A percentile compares a stretch with the other conserved stretches of the same genome.
phyloP scores from a whole-genome alignment of 2,888 invertebrate species.

The Rhogogaster chlorosoma region DNA sequence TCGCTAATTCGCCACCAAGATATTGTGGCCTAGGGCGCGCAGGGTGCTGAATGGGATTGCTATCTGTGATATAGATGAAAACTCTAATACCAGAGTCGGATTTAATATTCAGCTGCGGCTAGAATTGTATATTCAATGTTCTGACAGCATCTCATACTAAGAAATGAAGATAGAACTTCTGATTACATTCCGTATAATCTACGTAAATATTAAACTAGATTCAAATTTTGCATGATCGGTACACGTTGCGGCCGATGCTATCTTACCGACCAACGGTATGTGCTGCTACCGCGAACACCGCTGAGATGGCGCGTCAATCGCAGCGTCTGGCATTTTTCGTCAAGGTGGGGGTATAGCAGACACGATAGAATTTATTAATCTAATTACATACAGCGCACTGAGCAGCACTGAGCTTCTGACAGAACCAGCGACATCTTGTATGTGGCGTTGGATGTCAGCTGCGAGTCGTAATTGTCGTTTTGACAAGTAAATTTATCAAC shows the following conservation, averaged over 20 bases:
- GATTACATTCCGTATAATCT: neutral
- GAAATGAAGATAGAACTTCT: neutral
- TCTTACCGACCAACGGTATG: neutral
- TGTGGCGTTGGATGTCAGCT: slow-evolving; percentile 33
- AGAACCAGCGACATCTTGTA: slow-evolving; percentile 42
- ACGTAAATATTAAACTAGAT: neutral
- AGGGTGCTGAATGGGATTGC: neutral
- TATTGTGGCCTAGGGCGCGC: no score
- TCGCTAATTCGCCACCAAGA: neutral
- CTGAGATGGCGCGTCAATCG: neutral
- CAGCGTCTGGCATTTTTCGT: neutral
- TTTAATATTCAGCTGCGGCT: no score
- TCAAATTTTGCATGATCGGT: neutral
- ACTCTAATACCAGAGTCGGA: no score
- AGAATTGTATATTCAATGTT: neutral
- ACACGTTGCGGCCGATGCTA: neutral
- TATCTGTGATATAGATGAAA: no score
- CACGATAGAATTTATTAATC: neutral
- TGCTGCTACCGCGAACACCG: neutral
- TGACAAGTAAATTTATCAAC: neutral
- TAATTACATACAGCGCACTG: no score
- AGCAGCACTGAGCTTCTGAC: neutral
- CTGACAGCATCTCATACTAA: neutral
- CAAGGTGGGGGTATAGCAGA: neutral
- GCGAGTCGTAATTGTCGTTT: slow-evolving; percentile 2